Evolutionary conservation across 2,888 invertebrate species (phyloP), one percentile per base, ranked within the genome.

Genomic region (Amaurobius ferox): DNA sequence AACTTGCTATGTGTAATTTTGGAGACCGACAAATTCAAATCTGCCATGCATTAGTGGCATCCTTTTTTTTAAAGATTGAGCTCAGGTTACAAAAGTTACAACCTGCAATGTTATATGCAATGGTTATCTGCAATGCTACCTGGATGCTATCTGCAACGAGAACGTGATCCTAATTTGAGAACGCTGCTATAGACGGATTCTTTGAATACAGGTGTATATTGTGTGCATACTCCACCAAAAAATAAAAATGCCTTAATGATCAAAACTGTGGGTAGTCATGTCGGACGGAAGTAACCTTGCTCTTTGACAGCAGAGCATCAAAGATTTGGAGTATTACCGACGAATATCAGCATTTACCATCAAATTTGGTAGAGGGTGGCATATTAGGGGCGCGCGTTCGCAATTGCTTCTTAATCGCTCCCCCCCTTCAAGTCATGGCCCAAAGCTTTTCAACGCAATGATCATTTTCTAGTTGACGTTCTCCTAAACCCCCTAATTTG

Each of bases 401-500:
- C 83, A 83, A 83, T 83, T 83, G 76, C 83, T 77, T 64, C 71
- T 77, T 83, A 83, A 83, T 77, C 76, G 77, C 23, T n/a, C 26
- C 66, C 70, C 55, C 71, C 68, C 72, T 76, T 44, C 23, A 70
- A 70, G 81, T 74, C 71, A 83, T 77, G 83, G 77, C 66, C 66
- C 48, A 72, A 67, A 83, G 83, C 71, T 77, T 77, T 62, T 77
- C 40, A 61, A 55, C 71, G 48, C 83, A 62, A 77, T 83, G 76
- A 76, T 76, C 83, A 77, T 83, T 83, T 77, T 83, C 77, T 64
- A 77, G 77, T 81, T 74, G 74, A 76, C 81, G 74, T 77, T 76
- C 55, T 77, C 62, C 64, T 55, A 28, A 67, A 83, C 48, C 83
- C 83, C 77, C 35, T 83, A 70, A 83, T 83, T 72, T 83, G 39